Conservation (phyloP, 2,888 invertebrate species). For the Ceramica pisi region DNA sequence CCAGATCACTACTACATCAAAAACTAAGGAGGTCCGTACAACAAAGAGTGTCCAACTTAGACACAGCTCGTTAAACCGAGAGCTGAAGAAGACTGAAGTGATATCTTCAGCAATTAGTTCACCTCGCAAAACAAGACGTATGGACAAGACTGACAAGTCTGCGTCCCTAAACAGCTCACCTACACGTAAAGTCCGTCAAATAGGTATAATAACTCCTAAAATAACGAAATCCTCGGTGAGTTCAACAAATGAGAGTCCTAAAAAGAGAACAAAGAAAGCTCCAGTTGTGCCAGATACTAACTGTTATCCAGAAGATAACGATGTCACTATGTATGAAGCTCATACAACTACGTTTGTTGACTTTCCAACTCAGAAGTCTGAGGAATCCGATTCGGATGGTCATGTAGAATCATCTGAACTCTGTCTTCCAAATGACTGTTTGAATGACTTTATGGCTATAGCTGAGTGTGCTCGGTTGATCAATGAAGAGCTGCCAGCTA, state of each 20-base stretch:
- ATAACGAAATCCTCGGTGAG: constrained; percentile 74
- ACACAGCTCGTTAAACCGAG: constrained; percentile 86
- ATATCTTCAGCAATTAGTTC: constrained; percentile 84
- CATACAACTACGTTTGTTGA: constrained; percentile 86
- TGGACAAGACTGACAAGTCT: constrained; percentile 87
- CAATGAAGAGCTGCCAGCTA: constrained; percentile 75
- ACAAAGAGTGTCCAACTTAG: constrained; percentile 82
- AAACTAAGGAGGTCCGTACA: constrained; percentile 81
- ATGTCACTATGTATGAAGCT: constrained; percentile 88
- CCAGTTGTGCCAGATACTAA: constrained; percentile 74
- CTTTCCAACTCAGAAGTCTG: constrained; percentile 81
- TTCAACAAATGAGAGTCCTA: constrained; percentile 84
- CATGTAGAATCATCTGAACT: constrained; percentile 85
- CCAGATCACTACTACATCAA: constrained; percentile 80
- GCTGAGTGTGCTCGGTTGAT: constrained; percentile 82
- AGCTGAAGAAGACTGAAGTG: constrained; percentile 80
- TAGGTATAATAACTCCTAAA: constrained; percentile 81
- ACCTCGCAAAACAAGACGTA: constrained; percentile 85
- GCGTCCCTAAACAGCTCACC: constrained; percentile 88
- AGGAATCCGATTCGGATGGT: constrained; percentile 86
- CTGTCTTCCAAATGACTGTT: constrained; percentile 86
- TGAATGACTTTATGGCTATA: constrained; percentile 87
- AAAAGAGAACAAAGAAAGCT: constrained; percentile 83
- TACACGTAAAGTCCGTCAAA: constrained; percentile 86
- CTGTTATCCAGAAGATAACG: constrained; percentile 82